Evolutionary conservation across 2,888 invertebrate species (phyloP).

Genomic region (Thymelicus sylvestris): DNA sequence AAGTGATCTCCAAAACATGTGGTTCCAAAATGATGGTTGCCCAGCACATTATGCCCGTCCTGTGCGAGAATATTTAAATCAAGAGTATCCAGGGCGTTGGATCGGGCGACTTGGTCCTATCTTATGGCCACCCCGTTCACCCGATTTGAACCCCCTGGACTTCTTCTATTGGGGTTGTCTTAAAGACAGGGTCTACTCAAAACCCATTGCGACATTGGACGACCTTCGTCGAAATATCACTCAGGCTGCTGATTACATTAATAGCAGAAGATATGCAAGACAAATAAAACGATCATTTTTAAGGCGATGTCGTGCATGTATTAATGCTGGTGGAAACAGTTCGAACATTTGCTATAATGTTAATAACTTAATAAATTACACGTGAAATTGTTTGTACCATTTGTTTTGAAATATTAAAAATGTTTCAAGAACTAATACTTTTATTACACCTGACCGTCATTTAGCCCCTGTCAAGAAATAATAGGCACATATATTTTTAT

Average conservation of each 20-base stretch:
- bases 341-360: constrained; percentile 10
- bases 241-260: constrained; percentile 34
- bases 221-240: constrained; percentile 31
- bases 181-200: constrained; percentile 22
- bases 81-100: constrained; percentile 35
- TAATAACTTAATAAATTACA: too few species aligned
- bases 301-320: constrained; percentile 15
- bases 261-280: constrained; percentile 32
- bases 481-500: too few species aligned
- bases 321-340: constrained; percentile 2
- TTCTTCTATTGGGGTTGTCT: constrained; percentile 37
- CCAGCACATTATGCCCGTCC: constrained; percentile 32
- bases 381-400: too few species aligned
- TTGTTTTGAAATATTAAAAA: too few species aligned
- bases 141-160: constrained; percentile 35
- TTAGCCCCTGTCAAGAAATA: too few species aligned
- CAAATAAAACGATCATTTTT: constrained; percentile 35
- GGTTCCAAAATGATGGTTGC: constrained; percentile 33
- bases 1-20: constrained; percentile 26
- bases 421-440: too few species aligned
- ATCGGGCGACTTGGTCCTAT: constrained; percentile 39
- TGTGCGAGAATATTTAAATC: constrained; percentile 22
- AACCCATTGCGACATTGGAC: constrained; percentile 10
- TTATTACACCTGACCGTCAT: too few species aligned
- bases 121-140: constrained; percentile 39